Evolutionary conservation across 2,797 vertebrate genomes (phyloP), one percentile per base, ranked within the genome.

Genomic region (Pelobates cultripes): DNA sequence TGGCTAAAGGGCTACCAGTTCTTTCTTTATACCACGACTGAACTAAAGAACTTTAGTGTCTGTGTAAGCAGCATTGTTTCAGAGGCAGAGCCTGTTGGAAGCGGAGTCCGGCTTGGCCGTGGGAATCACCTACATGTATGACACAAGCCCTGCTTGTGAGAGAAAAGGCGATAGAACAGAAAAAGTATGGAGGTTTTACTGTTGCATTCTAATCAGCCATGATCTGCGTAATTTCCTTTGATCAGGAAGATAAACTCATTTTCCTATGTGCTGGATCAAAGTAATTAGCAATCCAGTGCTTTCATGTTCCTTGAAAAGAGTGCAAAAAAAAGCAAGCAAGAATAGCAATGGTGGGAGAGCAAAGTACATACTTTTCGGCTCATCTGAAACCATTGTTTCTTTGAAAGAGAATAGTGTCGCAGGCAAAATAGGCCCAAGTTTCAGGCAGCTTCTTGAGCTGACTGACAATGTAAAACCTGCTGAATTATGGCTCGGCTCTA

Each of bases 101-200:
- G 91, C 89, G 85, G 88, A 94, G 92, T 93, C 91, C 83, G 86
- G 88, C 85, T 88, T 85, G 93, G 93, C 91, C 93, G 92, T 95
- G 94, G 94, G 94, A 95, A 95, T 95, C 92, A 94, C 90, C 93
- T 94, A 93, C 91, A 87, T 94, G 92, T 94, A 92, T 94, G 92
- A 94, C 94, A 94, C 91, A 92, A 90, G 87, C 91, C 90, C 87
- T 87, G 84, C 93, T 94, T 91, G 90, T 89, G 90, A 92, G 89
- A 92, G 91, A 93, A 93, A 92, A 91, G 87, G 86, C 88, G 87
- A 90, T 89, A 87, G 91, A 91, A 89, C 86, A 90, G 94, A 92
- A 73, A 91, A 91, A 92, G 87, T 91, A 79, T 84, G 92, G 91
- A 86, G 88, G 93, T 94, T 94, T 95, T 93, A 93, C 91, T 93